Evolutionary conservation across 1,140 invertebrate species (phyloP).

Genomic region (fruit fly (Drosophila melanogaster)): Release_6_plus_ISO1_MT NT_037436.4:13941001-13941500

Average conservation of each 20-base stretch:
- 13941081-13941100: conserved; percentile 68
- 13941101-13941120: conserved; percentile 35
- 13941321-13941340: conserved; percentile 87
- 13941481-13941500: conserved; percentile 13
- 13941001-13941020: conserved; percentile 44
- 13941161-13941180: conserved; percentile 40
- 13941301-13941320: conserved; percentile 86
- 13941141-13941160: conserved; percentile 51
- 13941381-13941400: conserved; percentile 97
- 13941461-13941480: conserved; percentile 96
- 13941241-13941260: conserved; percentile 59
- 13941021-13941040: conserved; percentile 83
- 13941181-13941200: conserved; percentile 1
- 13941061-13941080: conserved; percentile 79
- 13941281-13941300: conserved; percentile 86
- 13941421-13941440: conserved; percentile 94
- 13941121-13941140: conserved; percentile 44
- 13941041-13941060: conserved; percentile 78
- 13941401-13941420: conserved; percentile 97
- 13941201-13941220: conserved; percentile 1
- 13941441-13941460: conserved; percentile 94
- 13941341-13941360: conserved; percentile 93
- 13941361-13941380: conserved; percentile 95
- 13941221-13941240: conserved; percentile 46
- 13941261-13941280: conserved; percentile 77